Evolutionary conservation across 2,113 vertebrate species (phyloP).

Genomic region (Anthoscopus minutus): DNA sequence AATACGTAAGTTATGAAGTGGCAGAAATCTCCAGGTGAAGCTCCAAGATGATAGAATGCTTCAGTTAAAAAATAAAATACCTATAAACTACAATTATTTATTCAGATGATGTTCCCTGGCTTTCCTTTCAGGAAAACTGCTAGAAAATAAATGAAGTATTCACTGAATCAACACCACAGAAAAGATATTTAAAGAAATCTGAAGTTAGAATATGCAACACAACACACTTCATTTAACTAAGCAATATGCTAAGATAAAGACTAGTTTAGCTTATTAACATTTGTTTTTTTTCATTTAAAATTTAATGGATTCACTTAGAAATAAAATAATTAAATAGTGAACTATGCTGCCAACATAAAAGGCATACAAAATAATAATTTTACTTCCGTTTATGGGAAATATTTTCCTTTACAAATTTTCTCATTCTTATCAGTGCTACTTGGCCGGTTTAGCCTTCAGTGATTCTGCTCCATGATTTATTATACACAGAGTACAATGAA

Average conservation of each 20-base stretch:
- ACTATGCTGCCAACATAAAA: background rate
- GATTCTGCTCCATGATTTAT: background rate
- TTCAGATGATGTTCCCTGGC: constrained; percentile 47
- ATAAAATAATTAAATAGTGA: background rate
- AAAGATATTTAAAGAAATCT: background rate
- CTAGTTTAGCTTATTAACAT: background rate
- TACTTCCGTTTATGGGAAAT: background rate
- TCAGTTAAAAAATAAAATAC: constrained; percentile 32
- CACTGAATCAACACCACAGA: constrained; percentile 8
- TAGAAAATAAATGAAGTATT: constrained; percentile 45
- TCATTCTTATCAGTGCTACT: background rate
- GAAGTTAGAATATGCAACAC: background rate
- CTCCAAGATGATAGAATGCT: background rate
- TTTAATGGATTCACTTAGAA: background rate
- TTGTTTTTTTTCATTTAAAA: background rate
- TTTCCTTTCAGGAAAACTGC: constrained; percentile 33
- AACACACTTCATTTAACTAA: background rate
- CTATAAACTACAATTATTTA: constrained; percentile 53
- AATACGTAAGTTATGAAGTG: background rate
- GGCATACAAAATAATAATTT: background rate
- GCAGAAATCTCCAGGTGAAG: background rate
- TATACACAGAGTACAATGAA: background rate
- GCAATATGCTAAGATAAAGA: background rate
- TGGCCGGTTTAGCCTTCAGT: background rate
- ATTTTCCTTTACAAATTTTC: background rate